Evolutionary conservation across 2,888 invertebrate genomes (phyloP), one percentile per base, ranked within the genome.

Genomic region (Galerucella pusilla): DNA sequence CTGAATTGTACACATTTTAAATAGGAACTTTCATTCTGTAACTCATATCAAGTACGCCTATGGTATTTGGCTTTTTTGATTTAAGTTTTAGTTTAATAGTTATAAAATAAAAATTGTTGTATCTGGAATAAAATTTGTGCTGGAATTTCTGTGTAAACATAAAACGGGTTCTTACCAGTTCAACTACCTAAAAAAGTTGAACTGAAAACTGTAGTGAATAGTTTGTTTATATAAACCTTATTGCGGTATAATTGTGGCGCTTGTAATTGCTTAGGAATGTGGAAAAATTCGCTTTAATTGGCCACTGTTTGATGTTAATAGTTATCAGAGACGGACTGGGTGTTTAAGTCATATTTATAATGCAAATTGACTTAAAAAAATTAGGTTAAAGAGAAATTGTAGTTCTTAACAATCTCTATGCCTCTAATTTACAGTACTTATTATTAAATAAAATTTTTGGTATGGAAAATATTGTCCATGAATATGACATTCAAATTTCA

Each of bases 211-310:
- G 61, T 69, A 69, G 69, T 74, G 74, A 74, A 74, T 69, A 74
- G 74, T 74, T 74, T 65, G 49, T 69, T 65, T 74, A 49, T 69
- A 69, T 57, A 54, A 63, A 54, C 35, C 67, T 68, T 63, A 73
- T 74, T 69, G 65, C 49, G 57, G 66, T 46, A 65, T 57, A 70
- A 70, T 74, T 65, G 68, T 35, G 49, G 69, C 70, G 52, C 46
- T 65, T n/a, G 67, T 70, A 60, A 74, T 65, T 70, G 66, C 74
- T 70, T 54, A 60, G 71, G 74, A 74, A 74, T 74, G 74, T 67
- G 42, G 52, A 71, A 74, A 74, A 71, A 74, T n/a, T 61, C 61
- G 49, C 49, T 46, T 66, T 54, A 70, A 74, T 64, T 59, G 69
- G 61, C 35, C 42, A 63, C 35, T 74, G 46, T 66, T 60, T 65